phyloP scores from a whole-genome alignment of 2,888 invertebrate genomes.

The Adela reaumurella region DNA sequence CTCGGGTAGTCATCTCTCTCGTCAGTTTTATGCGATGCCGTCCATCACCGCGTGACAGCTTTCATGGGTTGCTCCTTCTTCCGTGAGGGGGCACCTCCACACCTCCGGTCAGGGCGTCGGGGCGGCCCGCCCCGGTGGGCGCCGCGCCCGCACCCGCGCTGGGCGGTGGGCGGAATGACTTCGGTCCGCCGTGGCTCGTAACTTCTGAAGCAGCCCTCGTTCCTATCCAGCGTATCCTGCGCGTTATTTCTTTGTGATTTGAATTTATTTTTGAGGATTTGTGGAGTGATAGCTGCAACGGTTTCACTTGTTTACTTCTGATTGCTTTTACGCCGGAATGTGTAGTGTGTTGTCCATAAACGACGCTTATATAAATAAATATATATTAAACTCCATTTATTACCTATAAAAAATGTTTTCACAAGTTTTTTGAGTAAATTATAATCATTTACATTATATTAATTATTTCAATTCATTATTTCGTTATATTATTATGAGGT shows the following conservation, averaged over 20 bases:
- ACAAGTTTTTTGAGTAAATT: too few relatives aligned
- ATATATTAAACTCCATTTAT: too few relatives aligned
- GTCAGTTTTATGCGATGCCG: conserved; percentile 72
- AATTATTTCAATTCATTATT: too few relatives aligned
- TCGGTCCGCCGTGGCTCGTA: conserved; percentile 2
- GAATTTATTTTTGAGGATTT: not conserved
- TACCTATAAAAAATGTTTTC: too few relatives aligned
- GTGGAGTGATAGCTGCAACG: not conserved
- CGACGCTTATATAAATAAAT: too few relatives aligned
- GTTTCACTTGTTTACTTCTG: not conserved
- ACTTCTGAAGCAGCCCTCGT: conserved; percentile 1
- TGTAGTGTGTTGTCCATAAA: too few relatives aligned
- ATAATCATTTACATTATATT: too few relatives aligned
- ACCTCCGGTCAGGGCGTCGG: conserved; percentile 20
- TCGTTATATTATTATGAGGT: too few relatives aligned
- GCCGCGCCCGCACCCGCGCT: not conserved
- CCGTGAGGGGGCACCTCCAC: conserved; percentile 20
- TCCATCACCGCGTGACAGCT: conserved; percentile 69
- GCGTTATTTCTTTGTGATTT: not conserved
- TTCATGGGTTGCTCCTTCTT: conserved; percentile 50
- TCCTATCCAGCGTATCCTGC: not conserved
- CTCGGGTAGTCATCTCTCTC: conserved; percentile 64
- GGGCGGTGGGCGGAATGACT: not conserved
- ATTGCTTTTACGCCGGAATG: too few relatives aligned
- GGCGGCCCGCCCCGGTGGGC: conserved; percentile 4